phyloP scores from a whole-genome alignment of 2,113 vertebrate species.

The Sturnira hondurensis region DNA sequence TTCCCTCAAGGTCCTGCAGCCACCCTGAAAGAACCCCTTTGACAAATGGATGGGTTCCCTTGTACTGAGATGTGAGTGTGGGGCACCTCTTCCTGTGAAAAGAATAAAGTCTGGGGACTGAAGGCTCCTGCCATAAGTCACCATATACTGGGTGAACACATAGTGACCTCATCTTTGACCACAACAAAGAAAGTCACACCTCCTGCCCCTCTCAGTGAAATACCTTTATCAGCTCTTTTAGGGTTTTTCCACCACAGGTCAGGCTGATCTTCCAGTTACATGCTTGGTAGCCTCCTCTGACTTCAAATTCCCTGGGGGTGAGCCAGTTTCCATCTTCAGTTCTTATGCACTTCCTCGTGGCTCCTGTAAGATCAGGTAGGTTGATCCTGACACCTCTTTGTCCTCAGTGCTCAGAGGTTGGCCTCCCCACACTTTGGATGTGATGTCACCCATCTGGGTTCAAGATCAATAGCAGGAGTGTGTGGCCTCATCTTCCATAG shows the following conservation, averaged over 20 bases:
- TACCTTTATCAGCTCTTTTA: conserved; percentile 31
- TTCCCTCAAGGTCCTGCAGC: too few species aligned
- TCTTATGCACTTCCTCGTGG: background rate
- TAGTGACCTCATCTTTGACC: background rate
- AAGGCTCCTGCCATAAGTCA: background rate
- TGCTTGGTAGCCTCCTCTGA: background rate
- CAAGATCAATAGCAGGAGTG: background rate
- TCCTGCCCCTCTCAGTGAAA: background rate
- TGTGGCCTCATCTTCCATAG: background rate
- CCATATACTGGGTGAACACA: background rate
- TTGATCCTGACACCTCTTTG: background rate
- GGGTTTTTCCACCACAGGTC: background rate
- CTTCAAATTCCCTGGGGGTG: conserved; percentile 48
- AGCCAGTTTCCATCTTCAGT: background rate
- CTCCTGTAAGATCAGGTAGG: conserved; percentile 23
- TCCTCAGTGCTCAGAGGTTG: background rate
- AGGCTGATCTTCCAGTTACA: conserved; percentile 45
- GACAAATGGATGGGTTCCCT: too few species aligned
- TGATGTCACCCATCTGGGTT: background rate
- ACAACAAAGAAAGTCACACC: background rate
- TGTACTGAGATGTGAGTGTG: too few species aligned
- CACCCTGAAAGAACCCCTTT: too few species aligned
- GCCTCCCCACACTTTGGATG: background rate
- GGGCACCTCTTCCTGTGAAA: background rate
- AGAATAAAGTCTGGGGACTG: background rate